These are phyloP conservation scores for Amphipoea lucens DNA, from an alignment of 2,888 invertebrate species.

Conservation along the genomic window DNA sequence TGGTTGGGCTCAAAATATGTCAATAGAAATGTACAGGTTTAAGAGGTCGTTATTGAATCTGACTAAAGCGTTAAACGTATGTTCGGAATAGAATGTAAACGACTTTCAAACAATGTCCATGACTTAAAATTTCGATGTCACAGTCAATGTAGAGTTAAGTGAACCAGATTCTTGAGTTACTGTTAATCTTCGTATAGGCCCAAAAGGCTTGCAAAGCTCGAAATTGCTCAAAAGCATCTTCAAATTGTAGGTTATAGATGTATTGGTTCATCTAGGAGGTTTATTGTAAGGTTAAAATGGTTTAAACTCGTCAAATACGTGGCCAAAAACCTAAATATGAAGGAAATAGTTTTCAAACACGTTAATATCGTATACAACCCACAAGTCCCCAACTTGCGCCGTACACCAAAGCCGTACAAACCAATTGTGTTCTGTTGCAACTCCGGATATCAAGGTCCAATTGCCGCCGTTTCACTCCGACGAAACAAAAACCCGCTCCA, in stretches of 20 bases:
- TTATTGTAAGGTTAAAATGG: not conserved
- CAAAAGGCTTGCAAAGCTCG: not conserved
- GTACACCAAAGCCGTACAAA: conserved; percentile 60
- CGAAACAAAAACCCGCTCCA: conserved; percentile 80
- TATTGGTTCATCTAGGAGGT: not conserved
- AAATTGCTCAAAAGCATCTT: not conserved
- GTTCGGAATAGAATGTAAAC: conserved; percentile 34
- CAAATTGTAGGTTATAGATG: not conserved
- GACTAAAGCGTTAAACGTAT: not conserved
- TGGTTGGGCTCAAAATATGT: conserved; percentile 26
- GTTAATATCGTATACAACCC: not conserved
- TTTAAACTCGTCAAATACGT: too few relatives aligned
- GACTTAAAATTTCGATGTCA: conserved; percentile 32
- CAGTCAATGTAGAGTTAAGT: not conserved
- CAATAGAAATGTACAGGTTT: conserved; percentile 20
- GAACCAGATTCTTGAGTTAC: conserved; percentile 8
- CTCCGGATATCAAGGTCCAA: conserved; percentile 89
- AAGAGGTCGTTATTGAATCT: conserved; percentile 4
- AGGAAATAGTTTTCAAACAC: not conserved
- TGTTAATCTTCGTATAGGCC: not conserved
- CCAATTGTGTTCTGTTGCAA: conserved; percentile 79
- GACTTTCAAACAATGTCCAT: conserved; percentile 39
- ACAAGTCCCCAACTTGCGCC: conserved; percentile 69
- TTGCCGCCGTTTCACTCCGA: conserved; percentile 86
- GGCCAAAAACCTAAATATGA: not conserved